These are phyloP conservation scores for Entosphenus tridentatus DNA, from an alignment of 2,113 vertebrate species.

Conservation along the genomic window DNA sequence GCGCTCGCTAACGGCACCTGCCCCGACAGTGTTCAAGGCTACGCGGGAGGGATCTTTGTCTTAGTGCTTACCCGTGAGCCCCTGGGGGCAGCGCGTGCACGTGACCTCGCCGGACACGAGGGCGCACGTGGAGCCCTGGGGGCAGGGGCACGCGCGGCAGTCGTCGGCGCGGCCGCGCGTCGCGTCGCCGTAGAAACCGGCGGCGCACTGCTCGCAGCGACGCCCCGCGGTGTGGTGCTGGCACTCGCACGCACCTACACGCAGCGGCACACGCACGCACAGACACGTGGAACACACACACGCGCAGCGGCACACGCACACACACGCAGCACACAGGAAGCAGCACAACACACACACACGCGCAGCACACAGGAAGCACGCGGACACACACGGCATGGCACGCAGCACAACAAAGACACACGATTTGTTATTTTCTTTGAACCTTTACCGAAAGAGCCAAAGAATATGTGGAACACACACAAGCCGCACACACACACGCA, in stretches of 20 bases:
- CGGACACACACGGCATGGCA: too few species aligned
- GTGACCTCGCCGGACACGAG: constrained; percentile 37
- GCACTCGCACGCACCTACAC: constrained; percentile 46
- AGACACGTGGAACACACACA: background rate
- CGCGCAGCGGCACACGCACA: too few species aligned
- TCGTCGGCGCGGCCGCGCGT: constrained; percentile 26
- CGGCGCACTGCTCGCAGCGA: constrained; percentile 47
- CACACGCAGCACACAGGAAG: too few species aligned
- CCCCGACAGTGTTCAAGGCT: too few species aligned
- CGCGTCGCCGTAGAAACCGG: constrained; percentile 54
- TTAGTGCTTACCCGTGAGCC: constrained; percentile 45
- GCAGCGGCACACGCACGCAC: background rate
- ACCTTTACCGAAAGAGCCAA: too few species aligned
- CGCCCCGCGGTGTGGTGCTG: constrained; percentile 42
- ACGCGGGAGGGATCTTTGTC: too few species aligned
- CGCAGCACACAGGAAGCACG: too few species aligned
- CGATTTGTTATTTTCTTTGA: too few species aligned
- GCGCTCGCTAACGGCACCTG: too few species aligned
- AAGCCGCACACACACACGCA: background rate
- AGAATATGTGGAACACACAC: background rate
- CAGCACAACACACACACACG: too few species aligned
- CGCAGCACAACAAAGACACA: too few species aligned
- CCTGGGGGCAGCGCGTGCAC: constrained; percentile 51
- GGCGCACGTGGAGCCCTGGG: constrained; percentile 29
- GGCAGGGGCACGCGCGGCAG: constrained; percentile 64